A percentile compares a stretch with the other conserved stretches of the same genome.
Conservation (phyloP, 2,797 vertebrate species). For the Tenualosa thibaudeaui region DNA sequence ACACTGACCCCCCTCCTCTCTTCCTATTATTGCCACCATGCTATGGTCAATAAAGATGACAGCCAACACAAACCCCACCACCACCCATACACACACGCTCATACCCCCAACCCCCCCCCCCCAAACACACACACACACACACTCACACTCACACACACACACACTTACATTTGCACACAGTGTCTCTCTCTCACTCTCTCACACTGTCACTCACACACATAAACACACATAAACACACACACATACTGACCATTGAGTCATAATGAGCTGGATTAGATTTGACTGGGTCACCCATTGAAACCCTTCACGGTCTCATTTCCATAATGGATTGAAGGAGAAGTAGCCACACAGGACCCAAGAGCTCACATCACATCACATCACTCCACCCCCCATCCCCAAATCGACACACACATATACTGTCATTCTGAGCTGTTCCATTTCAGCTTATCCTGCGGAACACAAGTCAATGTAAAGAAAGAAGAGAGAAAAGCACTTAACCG, state of each 20-base stretch:
- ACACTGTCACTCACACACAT: neutral
- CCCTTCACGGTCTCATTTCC: neutral
- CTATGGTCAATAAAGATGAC: constrained; percentile 56
- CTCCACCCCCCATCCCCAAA: neutral
- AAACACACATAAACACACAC: constrained; percentile 29
- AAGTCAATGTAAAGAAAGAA: neutral
- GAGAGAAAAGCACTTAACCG: neutral
- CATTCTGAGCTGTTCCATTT: neutral
- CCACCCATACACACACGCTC: neutral
- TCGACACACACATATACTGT: neutral
- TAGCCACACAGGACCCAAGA: neutral
- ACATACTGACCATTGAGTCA: neutral
- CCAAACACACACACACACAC: constrained; percentile 24
- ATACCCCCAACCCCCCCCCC: too few relatives aligned
- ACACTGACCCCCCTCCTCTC: constrained; percentile 58
- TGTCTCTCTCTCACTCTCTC: neutral
- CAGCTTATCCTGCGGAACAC: neutral
- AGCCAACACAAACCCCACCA: constrained; percentile 39
- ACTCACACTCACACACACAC: constrained; percentile 20
- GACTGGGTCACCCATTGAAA: constrained; percentile 14
- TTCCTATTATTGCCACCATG: constrained; percentile 48
- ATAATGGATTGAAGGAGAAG: neutral
- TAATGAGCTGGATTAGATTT: constrained; percentile 15
- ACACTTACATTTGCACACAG: constrained; percentile 6
- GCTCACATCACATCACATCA: neutral